Percentiles rank a stretch among this genome's conserved stretches.
phyloP scores from a whole-genome alignment of 2,113 vertebrate genomes.

The Cisticola juncidis region DNA sequence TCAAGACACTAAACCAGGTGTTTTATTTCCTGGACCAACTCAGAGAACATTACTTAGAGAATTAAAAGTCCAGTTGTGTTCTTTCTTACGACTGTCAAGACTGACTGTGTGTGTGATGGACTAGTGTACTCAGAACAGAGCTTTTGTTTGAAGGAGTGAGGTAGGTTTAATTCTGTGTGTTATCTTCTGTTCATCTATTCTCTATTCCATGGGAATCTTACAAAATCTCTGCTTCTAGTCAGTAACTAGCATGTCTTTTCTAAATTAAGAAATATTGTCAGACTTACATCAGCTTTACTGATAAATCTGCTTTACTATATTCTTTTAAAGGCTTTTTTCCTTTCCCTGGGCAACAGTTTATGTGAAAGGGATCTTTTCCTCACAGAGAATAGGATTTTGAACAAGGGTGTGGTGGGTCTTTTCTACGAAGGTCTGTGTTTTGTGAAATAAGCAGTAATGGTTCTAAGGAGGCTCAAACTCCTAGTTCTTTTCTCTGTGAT shows the following conservation, averaged over 20 bases:
- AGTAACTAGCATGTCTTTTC: background rate
- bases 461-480: background rate
- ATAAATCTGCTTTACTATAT: background rate
- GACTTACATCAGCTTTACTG: background rate
- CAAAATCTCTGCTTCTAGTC: background rate
- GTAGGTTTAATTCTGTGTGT: background rate
- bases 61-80: background rate
- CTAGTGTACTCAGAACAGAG: background rate
- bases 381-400: background rate
- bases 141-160: background rate
- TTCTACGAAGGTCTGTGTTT: background rate
- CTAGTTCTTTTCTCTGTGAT: background rate
- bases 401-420: background rate
- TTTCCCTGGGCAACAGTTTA: background rate
- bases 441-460: background rate
- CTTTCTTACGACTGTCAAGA: background rate
- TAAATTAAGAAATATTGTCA: background rate
- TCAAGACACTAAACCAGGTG: background rate
- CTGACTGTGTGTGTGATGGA: background rate
- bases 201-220: background rate
- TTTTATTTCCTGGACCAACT: background rate
- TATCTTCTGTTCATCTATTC: background rate
- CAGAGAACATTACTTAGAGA: background rate
- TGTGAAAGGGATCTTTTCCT: background rate
- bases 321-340: background rate